phyloP scores from a whole-genome alignment of 2,888 invertebrate species.

The Apodemia duryi region DNA sequence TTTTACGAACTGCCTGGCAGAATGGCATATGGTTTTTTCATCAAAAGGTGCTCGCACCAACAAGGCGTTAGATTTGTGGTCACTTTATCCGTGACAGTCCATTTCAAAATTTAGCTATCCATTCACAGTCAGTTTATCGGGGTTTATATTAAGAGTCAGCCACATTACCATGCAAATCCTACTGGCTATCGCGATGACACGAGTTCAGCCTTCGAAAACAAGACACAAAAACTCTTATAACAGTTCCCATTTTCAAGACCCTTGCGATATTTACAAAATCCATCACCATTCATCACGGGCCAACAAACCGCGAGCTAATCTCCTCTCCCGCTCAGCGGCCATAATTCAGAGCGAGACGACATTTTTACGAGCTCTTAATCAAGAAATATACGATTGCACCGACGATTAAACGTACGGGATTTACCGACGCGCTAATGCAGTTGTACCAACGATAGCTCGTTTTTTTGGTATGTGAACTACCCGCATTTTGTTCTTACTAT shows the following conservation, averaged over 20 bases:
- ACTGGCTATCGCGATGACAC: background rate
- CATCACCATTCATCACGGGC: constrained; percentile 29
- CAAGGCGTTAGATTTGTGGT: too few species aligned
- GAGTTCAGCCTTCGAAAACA: background rate
- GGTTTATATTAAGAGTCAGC: background rate
- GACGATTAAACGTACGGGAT: constrained; percentile 63
- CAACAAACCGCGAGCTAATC: constrained; percentile 36
- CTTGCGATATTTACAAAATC: constrained; percentile 24
- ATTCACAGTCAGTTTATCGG: too few species aligned
- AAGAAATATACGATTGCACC: constrained; percentile 71
- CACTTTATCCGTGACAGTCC: too few species aligned
- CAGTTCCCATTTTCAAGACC: constrained; percentile 11
- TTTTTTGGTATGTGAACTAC: constrained; percentile 5
- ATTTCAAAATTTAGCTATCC: too few species aligned
- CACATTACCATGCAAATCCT: background rate
- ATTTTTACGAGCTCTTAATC: constrained; percentile 66
- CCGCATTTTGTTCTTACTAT: background rate
- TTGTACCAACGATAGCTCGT: constrained; percentile 34
- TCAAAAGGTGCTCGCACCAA: too few species aligned
- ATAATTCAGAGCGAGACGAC: constrained; percentile 67
- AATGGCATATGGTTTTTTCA: too few species aligned
- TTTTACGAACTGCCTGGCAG: too few species aligned
- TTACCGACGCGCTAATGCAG: constrained; percentile 67
- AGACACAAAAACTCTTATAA: background rate
- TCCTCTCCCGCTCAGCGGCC: constrained; percentile 48